phyloP scores from a whole-genome alignment of 2,797 vertebrate species.

The Pampus argenteus region DNA sequence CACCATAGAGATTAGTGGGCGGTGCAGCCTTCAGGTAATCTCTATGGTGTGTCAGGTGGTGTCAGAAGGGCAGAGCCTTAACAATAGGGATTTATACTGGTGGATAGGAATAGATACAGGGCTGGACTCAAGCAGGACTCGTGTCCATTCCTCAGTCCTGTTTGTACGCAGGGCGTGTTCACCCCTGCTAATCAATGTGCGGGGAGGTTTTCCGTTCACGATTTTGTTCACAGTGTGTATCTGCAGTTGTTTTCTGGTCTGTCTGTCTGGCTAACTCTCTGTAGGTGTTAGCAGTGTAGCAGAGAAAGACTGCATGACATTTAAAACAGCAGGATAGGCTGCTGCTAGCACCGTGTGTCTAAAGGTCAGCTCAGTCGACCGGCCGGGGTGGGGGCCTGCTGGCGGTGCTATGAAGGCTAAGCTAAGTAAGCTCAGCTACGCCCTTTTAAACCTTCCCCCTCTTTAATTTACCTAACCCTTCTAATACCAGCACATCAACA shows the following conservation, averaged over 20 bases:
- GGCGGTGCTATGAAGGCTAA: too few species aligned
- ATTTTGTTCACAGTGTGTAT: too few species aligned
- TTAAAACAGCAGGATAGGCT: conserved; percentile 66
- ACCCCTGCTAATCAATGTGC: background rate
- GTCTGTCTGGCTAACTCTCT: too few species aligned
- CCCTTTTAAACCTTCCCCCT: conserved; percentile 6
- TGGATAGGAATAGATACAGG: background rate
- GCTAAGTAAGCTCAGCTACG: too few species aligned
- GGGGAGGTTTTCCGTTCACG: too few species aligned
- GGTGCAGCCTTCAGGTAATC: background rate
- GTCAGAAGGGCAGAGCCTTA: conserved; percentile 16
- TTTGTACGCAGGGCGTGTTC: background rate
- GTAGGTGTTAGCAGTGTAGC: conserved; percentile 37
- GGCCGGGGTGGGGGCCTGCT: too few species aligned
- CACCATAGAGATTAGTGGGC: conserved; percentile 4
- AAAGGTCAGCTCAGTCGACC: conserved; percentile 74
- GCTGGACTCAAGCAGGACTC: background rate
- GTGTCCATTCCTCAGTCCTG: background rate
- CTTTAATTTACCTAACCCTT: background rate
- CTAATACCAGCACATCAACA: background rate
- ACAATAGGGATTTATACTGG: background rate
- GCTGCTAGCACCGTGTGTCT: conserved; percentile 55
- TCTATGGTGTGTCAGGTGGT: background rate
- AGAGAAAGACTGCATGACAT: conserved; percentile 70
- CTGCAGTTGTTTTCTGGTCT: background rate